Percentiles rank a stretch among this genome's conserved stretches.
Conservation (phyloP, 2,888 invertebrate species). For the Harmothoe impar region DNA sequence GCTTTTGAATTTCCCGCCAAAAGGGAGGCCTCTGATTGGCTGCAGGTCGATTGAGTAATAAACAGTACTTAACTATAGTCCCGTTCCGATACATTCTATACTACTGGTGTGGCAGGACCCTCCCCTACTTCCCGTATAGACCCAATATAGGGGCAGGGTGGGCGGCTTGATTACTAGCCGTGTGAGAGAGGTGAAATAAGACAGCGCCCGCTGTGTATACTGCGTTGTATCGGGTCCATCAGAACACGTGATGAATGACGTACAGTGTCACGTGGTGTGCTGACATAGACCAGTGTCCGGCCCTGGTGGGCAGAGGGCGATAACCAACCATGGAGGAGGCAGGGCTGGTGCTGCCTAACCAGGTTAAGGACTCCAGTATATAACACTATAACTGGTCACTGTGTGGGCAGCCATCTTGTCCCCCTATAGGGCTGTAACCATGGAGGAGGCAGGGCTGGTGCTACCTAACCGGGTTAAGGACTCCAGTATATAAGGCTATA, state of each 20-base stretch:
- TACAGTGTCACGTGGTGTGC: background rate
- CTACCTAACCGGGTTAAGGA: no score
- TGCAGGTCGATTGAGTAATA: no score
- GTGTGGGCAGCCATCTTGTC: no score
- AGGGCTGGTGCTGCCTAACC: background rate
- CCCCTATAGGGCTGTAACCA: no score
- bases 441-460: no score
- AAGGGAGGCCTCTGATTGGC: no score
- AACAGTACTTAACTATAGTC: no score
- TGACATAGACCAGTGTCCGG: slow-evolving; percentile 37
- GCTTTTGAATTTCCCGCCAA: no score
- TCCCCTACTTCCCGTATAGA: no score
- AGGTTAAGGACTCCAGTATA: background rate
- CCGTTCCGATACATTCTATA: no score
- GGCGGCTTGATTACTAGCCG: slow-evolving; percentile 43
- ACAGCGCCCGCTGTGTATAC: slow-evolving; percentile 28
- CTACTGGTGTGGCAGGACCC: no score
- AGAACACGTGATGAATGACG: slow-evolving; percentile 52
- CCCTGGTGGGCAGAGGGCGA: background rate
- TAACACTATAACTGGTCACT: background rate
- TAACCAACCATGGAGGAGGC: slow-evolving; percentile 46
- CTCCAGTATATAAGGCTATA: no score
- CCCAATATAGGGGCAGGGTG: background rate
- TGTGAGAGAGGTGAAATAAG: slow-evolving; percentile 40
- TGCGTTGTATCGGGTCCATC: slow-evolving; percentile 54